These are phyloP conservation scores for Zoroaster sp. DNA, from an alignment of 53 echinoderm and acorn worm genomes.

Conservation along the genomic window DNA sequence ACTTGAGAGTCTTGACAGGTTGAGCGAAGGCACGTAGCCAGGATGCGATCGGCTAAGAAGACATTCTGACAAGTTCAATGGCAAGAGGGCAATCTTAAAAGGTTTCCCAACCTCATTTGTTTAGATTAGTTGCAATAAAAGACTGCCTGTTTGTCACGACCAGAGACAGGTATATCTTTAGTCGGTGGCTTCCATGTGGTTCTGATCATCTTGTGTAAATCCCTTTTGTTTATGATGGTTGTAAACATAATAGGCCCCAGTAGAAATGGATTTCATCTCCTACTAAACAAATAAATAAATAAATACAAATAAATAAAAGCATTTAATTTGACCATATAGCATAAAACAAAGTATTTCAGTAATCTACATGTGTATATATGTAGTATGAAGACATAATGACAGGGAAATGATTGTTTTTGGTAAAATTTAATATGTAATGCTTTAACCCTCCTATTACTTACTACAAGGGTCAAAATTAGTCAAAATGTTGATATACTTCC, in stretches of 20 bases:
- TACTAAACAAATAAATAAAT: no score
- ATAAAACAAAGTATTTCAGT: no score
- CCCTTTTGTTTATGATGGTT: conserved; percentile 4
- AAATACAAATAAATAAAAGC: no score
- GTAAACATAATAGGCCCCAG: not conserved
- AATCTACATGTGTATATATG: no score
- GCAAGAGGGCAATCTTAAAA: conserved; percentile 12
- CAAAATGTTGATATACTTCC: no score
- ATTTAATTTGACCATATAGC: no score
- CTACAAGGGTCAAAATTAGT: no score
- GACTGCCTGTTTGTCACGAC: not conserved
- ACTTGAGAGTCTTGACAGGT: not conserved
- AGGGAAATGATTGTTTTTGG: no score
- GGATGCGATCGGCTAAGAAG: not conserved
- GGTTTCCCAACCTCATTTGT: conserved; percentile 9
- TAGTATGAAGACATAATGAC: no score
- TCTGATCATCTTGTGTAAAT: not conserved
- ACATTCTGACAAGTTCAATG: conserved; percentile 32
- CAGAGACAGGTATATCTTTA: not conserved
- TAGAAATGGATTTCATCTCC: no score
- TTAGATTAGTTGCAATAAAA: conserved; percentile 6
- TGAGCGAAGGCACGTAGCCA: not conserved
- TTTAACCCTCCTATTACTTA: no score
- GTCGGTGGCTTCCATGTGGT: conserved; percentile 17
- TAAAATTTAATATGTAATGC: no score